A percentile compares a stretch with the other conserved stretches of the same genome.
These are phyloP conservation scores for Harpalus rufipes DNA, from an alignment of 2,888 invertebrate species.

Conservation along the genomic window DNA sequence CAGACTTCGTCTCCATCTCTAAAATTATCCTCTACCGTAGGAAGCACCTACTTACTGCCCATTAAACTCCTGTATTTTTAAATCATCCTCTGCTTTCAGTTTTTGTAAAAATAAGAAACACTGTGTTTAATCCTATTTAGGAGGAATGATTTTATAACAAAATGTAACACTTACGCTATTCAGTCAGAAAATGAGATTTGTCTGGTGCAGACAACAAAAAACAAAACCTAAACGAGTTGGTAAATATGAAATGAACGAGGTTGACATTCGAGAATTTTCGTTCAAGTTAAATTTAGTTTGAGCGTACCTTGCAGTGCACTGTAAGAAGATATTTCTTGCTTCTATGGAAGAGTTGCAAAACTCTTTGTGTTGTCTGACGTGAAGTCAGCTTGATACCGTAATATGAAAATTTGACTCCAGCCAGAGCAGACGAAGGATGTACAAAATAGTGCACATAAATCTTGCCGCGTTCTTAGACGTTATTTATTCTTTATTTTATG, in stretches of 20 bases:
- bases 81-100: no score
- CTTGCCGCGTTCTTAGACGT: slow-evolving; percentile 22
- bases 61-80: no score
- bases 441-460: slow-evolving; percentile 36
- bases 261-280: slow-evolving; percentile 32
- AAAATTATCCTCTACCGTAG: no score
- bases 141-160: no score
- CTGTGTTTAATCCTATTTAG: no score
- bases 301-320: slow-evolving; percentile 23
- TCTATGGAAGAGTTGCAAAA: slow-evolving; percentile 11
- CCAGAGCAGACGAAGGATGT: background rate
- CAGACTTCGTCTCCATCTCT: no score
- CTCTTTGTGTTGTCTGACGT: slow-evolving; percentile 41
- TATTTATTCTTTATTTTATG: slow-evolving; percentile 29
- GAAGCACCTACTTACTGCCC: no score
- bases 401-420: slow-evolving; percentile 37
- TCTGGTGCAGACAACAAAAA: background rate
- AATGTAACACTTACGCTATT: no score
- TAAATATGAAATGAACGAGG: slow-evolving; percentile 18
- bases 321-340: slow-evolving; percentile 38
- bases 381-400: slow-evolving; percentile 33
- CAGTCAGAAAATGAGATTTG: slow-evolving; percentile 35
- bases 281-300: slow-evolving; percentile 38
- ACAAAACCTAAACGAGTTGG: slow-evolving; percentile 10
- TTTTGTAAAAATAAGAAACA: no score